phyloP scores from a whole-genome alignment of 2,113 vertebrate species.

The Siniperca chuatsi region DNA sequence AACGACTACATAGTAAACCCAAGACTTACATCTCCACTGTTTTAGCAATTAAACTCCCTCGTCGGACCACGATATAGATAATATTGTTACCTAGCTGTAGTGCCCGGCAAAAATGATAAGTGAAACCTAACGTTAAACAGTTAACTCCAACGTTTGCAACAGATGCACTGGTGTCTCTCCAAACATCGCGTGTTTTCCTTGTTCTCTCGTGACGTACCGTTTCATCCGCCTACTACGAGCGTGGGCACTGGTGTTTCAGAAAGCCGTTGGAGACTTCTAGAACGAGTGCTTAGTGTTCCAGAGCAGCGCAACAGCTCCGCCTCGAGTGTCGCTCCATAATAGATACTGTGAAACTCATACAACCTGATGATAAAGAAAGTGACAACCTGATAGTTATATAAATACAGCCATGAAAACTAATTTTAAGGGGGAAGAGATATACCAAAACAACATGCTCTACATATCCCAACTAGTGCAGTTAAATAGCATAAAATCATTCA shows the following conservation, averaged over 20 bases:
- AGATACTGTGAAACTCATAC: not conserved
- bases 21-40: conserved; percentile 76
- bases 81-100: not conserved
- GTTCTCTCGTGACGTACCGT: conserved; percentile 30
- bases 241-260: not conserved
- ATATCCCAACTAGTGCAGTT: too few relatives aligned
- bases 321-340: not conserved
- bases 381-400: not conserved
- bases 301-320: conserved; percentile 14
- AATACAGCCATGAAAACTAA: not conserved
- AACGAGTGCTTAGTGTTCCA: not conserved
- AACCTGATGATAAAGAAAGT: not conserved
- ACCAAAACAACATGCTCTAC: too few relatives aligned
- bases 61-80: conserved; percentile 14
- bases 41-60: conserved; percentile 32
- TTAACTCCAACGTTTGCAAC: conserved; percentile 49
- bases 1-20: not conserved
- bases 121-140: conserved; percentile 64
- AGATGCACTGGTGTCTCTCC: not conserved
- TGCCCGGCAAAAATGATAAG: conserved; percentile 33
- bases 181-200: conserved; percentile 62
- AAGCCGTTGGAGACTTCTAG: conserved; percentile 47
- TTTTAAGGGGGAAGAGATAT: too few relatives aligned
- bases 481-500: too few relatives aligned
- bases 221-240: not conserved